A percentile compares a stretch with the other conserved stretches of the same genome.
Evolutionary conservation across 2,797 vertebrate genomes (phyloP).

Genomic region (Clarias platycephalus): DNA sequence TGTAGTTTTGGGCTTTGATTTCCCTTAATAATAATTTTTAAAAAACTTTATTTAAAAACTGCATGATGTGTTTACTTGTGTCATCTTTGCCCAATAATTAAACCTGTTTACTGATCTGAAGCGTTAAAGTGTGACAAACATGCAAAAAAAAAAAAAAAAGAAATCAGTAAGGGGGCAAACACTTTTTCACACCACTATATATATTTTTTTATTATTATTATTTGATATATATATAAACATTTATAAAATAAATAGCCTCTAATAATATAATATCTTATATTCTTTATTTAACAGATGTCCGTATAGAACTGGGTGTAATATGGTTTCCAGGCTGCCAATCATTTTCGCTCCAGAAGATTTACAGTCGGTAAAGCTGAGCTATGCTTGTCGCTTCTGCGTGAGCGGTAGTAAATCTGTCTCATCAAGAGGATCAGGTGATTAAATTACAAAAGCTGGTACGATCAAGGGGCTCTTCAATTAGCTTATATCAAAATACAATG

Average conservation of each 20-base stretch:
- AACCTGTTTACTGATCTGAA: too few species aligned
- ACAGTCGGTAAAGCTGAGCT: neutral
- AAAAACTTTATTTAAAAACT: too few species aligned
- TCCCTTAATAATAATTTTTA: too few species aligned
- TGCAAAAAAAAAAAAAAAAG: too few species aligned
- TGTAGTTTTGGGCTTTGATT: too few species aligned
- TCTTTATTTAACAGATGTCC: neutral
- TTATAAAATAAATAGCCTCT: neutral
- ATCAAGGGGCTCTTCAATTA: neutral
- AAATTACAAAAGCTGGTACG: neutral
- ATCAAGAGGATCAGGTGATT: neutral
- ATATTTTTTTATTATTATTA: too few species aligned
- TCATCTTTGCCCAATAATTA: too few species aligned
- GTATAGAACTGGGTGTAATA: neutral
- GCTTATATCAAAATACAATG: neutral
- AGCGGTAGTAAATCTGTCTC: neutral
- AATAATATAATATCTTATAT: neutral
- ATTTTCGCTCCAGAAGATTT: neutral
- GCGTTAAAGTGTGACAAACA: too few species aligned
- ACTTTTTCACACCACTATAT: too few species aligned
- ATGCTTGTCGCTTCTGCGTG: neutral
- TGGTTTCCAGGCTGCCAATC: neutral
- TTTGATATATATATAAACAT: too few species aligned
- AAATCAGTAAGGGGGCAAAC: too few species aligned
- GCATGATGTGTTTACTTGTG: too few species aligned